Evolutionary conservation across 2,888 invertebrate genomes (phyloP).

Genomic region (Saturnia pavonia): DNA sequence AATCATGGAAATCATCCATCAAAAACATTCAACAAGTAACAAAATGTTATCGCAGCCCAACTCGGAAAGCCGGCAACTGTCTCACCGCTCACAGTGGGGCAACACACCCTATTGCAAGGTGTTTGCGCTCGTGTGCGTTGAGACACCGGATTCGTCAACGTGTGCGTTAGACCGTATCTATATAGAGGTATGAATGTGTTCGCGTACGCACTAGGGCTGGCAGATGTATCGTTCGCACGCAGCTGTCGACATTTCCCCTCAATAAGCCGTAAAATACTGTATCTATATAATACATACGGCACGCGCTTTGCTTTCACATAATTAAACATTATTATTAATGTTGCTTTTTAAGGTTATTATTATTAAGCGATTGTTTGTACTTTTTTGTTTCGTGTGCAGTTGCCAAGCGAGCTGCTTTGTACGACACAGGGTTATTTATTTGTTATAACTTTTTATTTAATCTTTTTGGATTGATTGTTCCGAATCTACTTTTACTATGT

Average conservation of each 20-base stretch:
- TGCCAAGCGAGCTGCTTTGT: constrained; percentile 18
- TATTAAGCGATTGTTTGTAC: constrained; percentile 54
- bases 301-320: constrained; percentile 76
- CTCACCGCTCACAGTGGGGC: constrained; percentile 53
- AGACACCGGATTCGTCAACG: neutral
- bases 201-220: constrained; percentile 58
- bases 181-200: constrained; percentile 22
- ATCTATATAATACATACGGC: constrained; percentile 59
- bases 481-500: neutral
- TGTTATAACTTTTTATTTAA: neutral
- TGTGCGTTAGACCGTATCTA: constrained; percentile 6
- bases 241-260: constrained; percentile 69
- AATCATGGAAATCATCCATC: constrained; percentile 78
- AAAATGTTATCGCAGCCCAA: constrained; percentile 68
- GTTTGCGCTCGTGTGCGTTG: constrained; percentile 33
- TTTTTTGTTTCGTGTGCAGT: constrained; percentile 50
- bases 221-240: constrained; percentile 70
- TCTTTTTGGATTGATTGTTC: neutral
- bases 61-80: constrained; percentile 47
- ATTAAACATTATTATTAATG: constrained; percentile 76
- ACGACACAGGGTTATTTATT: neutral
- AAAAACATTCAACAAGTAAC: constrained; percentile 80
- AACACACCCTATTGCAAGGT: constrained; percentile 65
- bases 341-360: constrained; percentile 53
- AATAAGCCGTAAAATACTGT: constrained; percentile 54